Evolutionary conservation across 2,888 invertebrate species (phyloP).

Genomic region (Platerodrilus igneus): DNA sequence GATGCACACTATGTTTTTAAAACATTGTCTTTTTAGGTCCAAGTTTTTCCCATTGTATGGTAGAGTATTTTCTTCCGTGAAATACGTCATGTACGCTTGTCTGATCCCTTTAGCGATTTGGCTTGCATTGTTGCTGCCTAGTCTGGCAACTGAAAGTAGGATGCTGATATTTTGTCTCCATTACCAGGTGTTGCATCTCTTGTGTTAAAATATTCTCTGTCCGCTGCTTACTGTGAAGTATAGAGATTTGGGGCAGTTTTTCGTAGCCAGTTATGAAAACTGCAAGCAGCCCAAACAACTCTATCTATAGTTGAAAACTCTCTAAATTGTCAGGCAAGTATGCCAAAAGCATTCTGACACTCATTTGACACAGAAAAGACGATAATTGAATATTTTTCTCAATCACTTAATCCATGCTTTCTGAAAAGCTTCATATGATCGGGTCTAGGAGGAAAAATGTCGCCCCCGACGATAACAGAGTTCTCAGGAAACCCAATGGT

Average conservation of each 20-base stretch:
- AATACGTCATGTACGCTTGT: constrained; percentile 8
- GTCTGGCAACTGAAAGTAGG: constrained; percentile 17
- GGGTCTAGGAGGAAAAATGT: too few relatives aligned
- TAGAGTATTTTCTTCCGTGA: constrained; percentile 5
- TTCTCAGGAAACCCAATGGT: too few relatives aligned
- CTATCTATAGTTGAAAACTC: constrained; percentile 9
- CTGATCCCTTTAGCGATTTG: constrained; percentile 19
- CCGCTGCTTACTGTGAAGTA: constrained; percentile 5
- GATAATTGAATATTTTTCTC: constrained; percentile 11
- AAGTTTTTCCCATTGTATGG: constrained; percentile 10
- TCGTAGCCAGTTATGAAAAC: constrained; percentile 10
- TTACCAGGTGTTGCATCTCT: constrained; percentile 14
- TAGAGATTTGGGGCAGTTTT: constrained; percentile 8
- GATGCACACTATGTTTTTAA: too few relatives aligned
- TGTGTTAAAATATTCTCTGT: constrained; percentile 19
- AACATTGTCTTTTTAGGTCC: too few relatives aligned
- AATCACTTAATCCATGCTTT: constrained; percentile 5
- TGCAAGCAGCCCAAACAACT: constrained; percentile 11
- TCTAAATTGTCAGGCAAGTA: constrained; percentile 9
- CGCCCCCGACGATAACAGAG: too few relatives aligned
- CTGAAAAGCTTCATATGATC: too few relatives aligned
- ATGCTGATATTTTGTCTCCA: constrained; percentile 12
- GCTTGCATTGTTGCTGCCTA: constrained; percentile 16
- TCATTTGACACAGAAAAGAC: constrained; percentile 5
- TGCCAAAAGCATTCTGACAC: constrained; percentile 12